These are phyloP conservation scores for Drosophila paranaensis DNA, from an alignment of 2,888 invertebrate genomes.

Conservation along the genomic window DNA sequence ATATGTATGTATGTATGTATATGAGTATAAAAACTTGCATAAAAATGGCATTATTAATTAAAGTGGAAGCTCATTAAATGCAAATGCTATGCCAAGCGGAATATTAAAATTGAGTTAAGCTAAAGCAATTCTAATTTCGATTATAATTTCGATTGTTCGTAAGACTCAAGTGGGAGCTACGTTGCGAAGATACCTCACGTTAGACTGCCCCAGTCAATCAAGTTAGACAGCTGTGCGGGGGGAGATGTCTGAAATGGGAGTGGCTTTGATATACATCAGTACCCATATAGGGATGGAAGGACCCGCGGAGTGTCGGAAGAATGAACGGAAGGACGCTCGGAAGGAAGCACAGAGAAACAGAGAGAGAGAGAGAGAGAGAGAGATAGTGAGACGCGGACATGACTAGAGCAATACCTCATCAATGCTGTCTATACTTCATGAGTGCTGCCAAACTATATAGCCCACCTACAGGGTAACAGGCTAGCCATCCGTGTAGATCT, in stretches of 20 bases:
- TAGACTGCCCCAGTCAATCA: background rate
- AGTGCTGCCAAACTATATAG: background rate
- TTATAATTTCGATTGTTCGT: slow-evolving; percentile 27
- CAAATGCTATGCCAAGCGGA: slow-evolving; percentile 43
- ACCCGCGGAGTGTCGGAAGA: no score
- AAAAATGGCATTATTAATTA: slow-evolving; percentile 34
- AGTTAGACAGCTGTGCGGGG: background rate
- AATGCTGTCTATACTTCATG: no score
- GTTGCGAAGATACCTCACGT: background rate
- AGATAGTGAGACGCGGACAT: no score
- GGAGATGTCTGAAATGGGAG: background rate
- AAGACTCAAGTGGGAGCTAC: background rate
- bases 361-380: no score
- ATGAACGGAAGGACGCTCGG: no score
- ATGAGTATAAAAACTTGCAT: slow-evolving; percentile 13
- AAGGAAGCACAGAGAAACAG: no score
- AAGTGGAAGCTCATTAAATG: slow-evolving; percentile 59
- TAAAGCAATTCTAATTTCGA: slow-evolving; percentile 16
- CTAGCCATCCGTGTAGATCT: no score
- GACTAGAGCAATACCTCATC: no score
- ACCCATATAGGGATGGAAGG: no score
- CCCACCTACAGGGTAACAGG: no score
- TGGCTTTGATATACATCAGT: no score
- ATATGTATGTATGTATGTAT: no score
- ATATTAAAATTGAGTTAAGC: slow-evolving; percentile 10